phyloP scores from a whole-genome alignment of 2,113 vertebrate species.

The Lophochroa leadbeateri region DNA sequence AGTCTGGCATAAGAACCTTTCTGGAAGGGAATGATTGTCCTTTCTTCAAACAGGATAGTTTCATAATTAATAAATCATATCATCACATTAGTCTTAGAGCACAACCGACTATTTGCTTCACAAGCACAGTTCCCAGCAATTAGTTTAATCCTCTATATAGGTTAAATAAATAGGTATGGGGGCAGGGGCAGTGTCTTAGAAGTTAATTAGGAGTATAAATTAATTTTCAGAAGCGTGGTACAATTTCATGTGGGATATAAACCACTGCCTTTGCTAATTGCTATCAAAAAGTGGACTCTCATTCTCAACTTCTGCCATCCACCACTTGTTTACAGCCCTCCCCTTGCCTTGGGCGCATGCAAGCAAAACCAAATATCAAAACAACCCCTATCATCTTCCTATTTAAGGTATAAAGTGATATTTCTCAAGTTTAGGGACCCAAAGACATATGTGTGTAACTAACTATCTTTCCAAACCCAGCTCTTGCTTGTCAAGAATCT shows the following conservation, averaged over 20 bases:
- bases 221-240: background rate
- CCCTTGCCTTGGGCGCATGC: background rate
- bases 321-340: background rate
- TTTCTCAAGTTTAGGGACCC: background rate
- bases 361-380: background rate
- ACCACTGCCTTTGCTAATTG: fast-evolving
- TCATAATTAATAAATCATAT: background rate
- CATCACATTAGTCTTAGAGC: background rate
- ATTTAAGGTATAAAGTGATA: background rate
- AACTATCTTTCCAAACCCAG: background rate
- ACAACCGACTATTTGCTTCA: background rate
- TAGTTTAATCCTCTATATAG: background rate
- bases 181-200: background rate
- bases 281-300: background rate
- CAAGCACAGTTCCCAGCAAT: background rate
- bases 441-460: background rate
- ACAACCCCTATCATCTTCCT: background rate
- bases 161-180: background rate
- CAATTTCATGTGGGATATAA: background rate
- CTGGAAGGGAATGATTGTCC: background rate
- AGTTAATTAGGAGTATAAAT: background rate
- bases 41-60: background rate
- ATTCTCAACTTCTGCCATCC: background rate
- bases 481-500: background rate
- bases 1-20: background rate